These are phyloP conservation scores for Dryas iulia DNA, from an alignment of 1,140 invertebrate species.

Conservation along the genomic window DNA sequence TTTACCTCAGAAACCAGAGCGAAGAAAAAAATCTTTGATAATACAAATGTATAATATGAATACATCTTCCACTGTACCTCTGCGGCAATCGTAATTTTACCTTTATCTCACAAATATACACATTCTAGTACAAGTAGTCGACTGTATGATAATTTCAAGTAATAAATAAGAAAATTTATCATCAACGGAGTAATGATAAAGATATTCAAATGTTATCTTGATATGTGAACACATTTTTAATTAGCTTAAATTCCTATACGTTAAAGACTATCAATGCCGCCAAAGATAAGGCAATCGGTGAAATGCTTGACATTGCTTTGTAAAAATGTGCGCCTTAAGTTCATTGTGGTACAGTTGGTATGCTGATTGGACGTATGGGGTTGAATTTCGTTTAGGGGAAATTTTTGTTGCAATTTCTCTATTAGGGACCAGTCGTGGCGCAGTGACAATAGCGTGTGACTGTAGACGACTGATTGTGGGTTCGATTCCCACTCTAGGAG, in stretches of 20 bases:
- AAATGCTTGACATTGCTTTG: neutral
- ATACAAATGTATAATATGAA: too few relatives aligned
- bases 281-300: neutral
- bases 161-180: neutral
- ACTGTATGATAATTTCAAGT: neutral
- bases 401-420: too few relatives aligned
- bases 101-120: neutral
- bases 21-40: too few relatives aligned
- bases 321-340: neutral
- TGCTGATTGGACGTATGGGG: too few relatives aligned
- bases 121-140: neutral
- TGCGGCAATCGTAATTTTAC: neutral
- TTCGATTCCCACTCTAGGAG: neutral
- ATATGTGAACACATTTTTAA: constrained; percentile 5
- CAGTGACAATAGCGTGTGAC: too few relatives aligned
- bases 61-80: neutral
- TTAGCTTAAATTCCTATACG: constrained; percentile 8
- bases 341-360: too few relatives aligned
- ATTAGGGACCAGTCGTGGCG: too few relatives aligned
- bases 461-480: too few relatives aligned
- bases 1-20: too few relatives aligned
- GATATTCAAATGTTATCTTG: constrained; percentile 8
- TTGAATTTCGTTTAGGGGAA: neutral
- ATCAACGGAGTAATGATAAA: neutral
- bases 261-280: neutral